Conservation (phyloP, 2,888 invertebrate genomes). For the Colletes collaris region DNA sequence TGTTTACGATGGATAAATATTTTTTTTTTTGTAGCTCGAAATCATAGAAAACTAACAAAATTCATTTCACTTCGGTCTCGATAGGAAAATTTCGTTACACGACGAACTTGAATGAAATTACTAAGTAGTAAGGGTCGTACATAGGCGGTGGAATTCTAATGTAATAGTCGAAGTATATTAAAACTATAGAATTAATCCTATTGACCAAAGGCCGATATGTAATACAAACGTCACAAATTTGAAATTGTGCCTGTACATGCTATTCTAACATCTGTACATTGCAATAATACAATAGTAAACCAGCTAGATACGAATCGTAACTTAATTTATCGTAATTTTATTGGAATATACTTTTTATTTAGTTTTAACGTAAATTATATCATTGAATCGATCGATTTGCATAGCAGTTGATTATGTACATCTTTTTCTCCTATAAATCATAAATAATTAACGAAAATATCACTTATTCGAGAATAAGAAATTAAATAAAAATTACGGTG, state of each 20-base stretch:
- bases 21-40: no score
- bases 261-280: conserved; percentile 53
- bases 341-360: conserved; percentile 14
- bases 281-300: conserved; percentile 48
- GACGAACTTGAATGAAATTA: neutral
- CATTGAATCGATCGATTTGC: conserved; percentile 14
- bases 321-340: conserved; percentile 34
- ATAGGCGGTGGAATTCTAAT: conserved; percentile 27
- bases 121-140: conserved; percentile 12
- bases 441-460: conserved; percentile 45
- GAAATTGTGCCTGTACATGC: conserved; percentile 46
- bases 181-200: conserved; percentile 57
- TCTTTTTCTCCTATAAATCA: conserved; percentile 26
- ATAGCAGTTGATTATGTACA: conserved; percentile 49
- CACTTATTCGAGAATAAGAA: conserved; percentile 18
- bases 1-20: no score
- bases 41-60: conserved; percentile 3
- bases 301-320: conserved; percentile 40
- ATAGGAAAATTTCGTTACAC: conserved; percentile 16
- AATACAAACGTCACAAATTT: conserved; percentile 54
- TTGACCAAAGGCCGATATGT: conserved; percentile 59
- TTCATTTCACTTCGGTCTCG: neutral
- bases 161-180: conserved; percentile 43
- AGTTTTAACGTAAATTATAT: conserved; percentile 35
- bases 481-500: conserved; percentile 17